Percentiles rank a stretch among this genome's conserved stretches.
Evolutionary conservation across 37 sponge, comb jelly and placozoan species (phyloP).

Genomic region (Cliona cf. orientalis): DNA sequence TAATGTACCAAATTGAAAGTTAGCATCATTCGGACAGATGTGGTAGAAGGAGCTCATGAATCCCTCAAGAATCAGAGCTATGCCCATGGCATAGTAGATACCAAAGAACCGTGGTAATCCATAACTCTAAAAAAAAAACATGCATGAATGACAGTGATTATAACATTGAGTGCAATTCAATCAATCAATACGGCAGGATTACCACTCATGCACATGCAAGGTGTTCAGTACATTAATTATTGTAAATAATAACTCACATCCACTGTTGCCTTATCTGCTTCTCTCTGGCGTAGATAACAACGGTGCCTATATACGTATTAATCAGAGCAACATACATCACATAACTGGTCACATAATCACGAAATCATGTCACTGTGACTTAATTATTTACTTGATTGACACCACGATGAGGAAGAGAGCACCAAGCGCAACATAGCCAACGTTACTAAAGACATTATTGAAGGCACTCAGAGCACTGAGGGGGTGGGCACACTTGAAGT

Average conservation of each 20-base stretch:
- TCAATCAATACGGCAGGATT: no score
- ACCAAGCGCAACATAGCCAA: slow-evolving; percentile 87
- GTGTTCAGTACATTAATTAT: no score
- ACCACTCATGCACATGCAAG: no score
- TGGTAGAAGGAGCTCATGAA: slow-evolving; percentile 89
- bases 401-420: slow-evolving; percentile 70
- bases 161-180: no score
- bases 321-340: no score
- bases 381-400: slow-evolving; percentile 14
- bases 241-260: no score
- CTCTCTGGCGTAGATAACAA: no score
- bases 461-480: slow-evolving; percentile 72
- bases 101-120: slow-evolving; percentile 91
- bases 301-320: no score
- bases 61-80: slow-evolving; percentile 75
- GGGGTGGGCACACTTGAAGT: slow-evolving; percentile 88
- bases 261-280: no score
- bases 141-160: no score
- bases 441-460: slow-evolving; percentile 87
- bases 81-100: slow-evolving; percentile 86
- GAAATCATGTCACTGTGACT: neutral
- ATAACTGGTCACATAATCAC: no score
- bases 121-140: slow-evolving; percentile 41
- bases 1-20: slow-evolving; percentile 94
- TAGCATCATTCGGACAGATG: slow-evolving; percentile 88